phyloP scores from a whole-genome alignment of 2,797 vertebrate genomes.

The Limnodromus scolopaceus region DNA sequence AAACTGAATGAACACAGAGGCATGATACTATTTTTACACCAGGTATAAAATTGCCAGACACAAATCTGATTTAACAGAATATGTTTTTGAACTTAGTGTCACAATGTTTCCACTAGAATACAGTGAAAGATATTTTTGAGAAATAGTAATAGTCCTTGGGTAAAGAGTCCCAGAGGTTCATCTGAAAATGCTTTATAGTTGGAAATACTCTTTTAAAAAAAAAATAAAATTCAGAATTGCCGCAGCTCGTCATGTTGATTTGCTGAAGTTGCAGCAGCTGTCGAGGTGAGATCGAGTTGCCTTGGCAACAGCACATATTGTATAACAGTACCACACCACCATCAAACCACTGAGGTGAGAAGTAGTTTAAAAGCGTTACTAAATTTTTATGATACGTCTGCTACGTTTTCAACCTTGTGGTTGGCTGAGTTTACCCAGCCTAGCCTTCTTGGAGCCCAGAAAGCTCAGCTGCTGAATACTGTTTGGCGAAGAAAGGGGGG shows the following conservation, averaged over 20 bases:
- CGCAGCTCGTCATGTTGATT: neutral
- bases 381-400: constrained; percentile 66
- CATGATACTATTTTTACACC: neutral
- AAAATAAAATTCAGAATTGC: neutral
- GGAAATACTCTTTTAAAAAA: neutral
- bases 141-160: neutral
- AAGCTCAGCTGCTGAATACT: constrained; percentile 8
- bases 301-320: constrained; percentile 64
- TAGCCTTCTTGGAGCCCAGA: constrained; percentile 21
- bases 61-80: constrained; percentile 3
- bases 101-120: neutral
- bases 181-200: constrained; percentile 43
- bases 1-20: neutral
- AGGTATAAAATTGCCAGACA: constrained; percentile 20
- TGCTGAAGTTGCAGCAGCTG: constrained; percentile 52
- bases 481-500: neutral
- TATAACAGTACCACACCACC: constrained; percentile 54
- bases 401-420: constrained; percentile 53
- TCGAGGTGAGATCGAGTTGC: constrained; percentile 63
- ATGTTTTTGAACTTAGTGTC: neutral
- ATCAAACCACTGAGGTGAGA: constrained; percentile 67
- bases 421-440: constrained; percentile 41
- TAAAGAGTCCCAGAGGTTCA: constrained; percentile 12
- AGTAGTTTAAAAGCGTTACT: constrained; percentile 66
- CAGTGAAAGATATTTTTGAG: neutral